Evolutionary conservation across 2,797 vertebrate genomes (phyloP), one percentile per base, ranked within the genome.

Genomic region (Petrocephalus sullivani): DNA sequence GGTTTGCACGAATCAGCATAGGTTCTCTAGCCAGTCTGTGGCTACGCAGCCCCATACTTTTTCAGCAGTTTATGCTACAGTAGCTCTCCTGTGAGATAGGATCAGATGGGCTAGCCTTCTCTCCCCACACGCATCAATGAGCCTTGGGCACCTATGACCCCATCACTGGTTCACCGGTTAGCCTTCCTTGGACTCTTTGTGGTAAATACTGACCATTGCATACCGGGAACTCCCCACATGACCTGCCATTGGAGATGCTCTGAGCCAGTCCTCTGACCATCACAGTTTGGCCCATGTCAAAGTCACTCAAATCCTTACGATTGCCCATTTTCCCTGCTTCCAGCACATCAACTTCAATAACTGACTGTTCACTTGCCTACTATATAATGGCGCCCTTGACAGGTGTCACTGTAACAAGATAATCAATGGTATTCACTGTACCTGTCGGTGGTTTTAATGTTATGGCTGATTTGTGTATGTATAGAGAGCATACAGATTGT

Each of bases 391-490:
- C 64, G 14, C 28, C 28, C 64, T 37, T 71, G 33, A 75, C 67
- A 75, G 33, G 28, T 75, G 67, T 33, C 67, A 75, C 33, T 75
- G 67, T 41, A 75, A 75, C 14, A 2, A 41, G 67, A 75, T 75
- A 75, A 75, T 75, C 67, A 41, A 75, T 75, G 67, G 41, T 41
- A 75, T 75, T 75, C 67, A 75, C 67, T 75, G 14, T 33, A 75
- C 67, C 67, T 75, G 67, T 75, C 67, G 37, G 67, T 75, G 67
- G 33, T 75, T 41, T 75, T 75, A 75, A 75, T 75, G 67, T 75
- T 75, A 75, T 75, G 67, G 67, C 67, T 41, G 67, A 75, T 41
- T 75, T 33, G 14, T 75, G 16, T 75, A 75, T 75, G 49, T 71
- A 33, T 57, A 57, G 28, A 85, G 54, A 33, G 53, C 21, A 85